Conservation (phyloP, 92 coral and sea anemone genomes). For the Palythoa caribaeorum region DNA sequence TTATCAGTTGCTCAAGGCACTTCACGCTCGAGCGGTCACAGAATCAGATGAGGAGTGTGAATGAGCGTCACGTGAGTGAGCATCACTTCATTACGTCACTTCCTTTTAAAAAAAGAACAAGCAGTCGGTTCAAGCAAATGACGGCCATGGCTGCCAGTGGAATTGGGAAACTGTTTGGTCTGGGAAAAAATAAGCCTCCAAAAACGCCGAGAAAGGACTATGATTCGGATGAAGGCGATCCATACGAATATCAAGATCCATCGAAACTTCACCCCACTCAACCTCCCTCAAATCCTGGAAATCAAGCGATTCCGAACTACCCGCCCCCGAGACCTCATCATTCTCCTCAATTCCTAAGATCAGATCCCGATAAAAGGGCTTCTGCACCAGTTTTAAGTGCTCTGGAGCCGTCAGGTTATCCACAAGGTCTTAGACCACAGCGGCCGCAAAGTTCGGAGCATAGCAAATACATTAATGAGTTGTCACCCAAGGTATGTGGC, state of each 20-base stretch:
- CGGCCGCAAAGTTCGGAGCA: constrained; percentile 47
- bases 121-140: constrained; percentile 56
- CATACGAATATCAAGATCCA: constrained; percentile 85
- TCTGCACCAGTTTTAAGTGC: constrained; percentile 55
- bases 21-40: not conserved
- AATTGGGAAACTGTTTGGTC: constrained; percentile 80
- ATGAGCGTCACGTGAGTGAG: constrained; percentile 43
- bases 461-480: constrained; percentile 8
- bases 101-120: constrained; percentile 62
- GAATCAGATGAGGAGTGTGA: not conserved
- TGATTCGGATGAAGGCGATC: constrained; percentile 67
- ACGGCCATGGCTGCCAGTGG: constrained; percentile 60
- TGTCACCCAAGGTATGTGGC: not conserved
- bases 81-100: constrained; percentile 59
- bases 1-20: constrained; percentile 27
- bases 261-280: constrained; percentile 75
- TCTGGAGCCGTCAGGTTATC: constrained; percentile 19
- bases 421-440: constrained; percentile 40
- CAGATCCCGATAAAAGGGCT: constrained; percentile 61
- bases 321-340: constrained; percentile 99
- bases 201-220: constrained; percentile 81
- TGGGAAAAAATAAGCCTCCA: constrained; percentile 77
- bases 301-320: constrained; percentile 83
- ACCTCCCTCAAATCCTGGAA: constrained; percentile 66
- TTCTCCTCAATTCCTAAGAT: constrained; percentile 73